A percentile compares a stretch with the other conserved stretches of the same genome.
Conservation (phyloP, 2,888 invertebrate genomes). For the Octodonta nipae region DNA sequence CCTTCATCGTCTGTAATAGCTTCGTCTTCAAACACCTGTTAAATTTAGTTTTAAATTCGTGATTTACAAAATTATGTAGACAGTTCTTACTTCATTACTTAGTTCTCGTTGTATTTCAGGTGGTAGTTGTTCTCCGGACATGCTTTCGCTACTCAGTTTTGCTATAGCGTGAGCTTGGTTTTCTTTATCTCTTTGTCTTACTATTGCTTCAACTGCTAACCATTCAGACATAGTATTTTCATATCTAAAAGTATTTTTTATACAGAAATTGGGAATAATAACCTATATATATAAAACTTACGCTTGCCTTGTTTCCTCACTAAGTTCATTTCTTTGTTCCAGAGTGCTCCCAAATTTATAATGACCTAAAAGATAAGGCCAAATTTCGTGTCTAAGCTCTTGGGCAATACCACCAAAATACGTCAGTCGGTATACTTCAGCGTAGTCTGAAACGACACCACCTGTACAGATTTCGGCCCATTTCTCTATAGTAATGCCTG, state of each 20-base stretch:
- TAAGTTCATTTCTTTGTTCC: slow-evolving; percentile 51
- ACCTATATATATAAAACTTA: too few species aligned
- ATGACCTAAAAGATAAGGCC: slow-evolving; percentile 81
- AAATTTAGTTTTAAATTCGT: slow-evolving; percentile 5
- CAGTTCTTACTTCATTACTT: slow-evolving; percentile 39
- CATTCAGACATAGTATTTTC: slow-evolving; percentile 91
- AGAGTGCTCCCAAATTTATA: slow-evolving; percentile 63
- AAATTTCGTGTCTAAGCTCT: slow-evolving; percentile 63
- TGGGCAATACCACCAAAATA: slow-evolving; percentile 80
- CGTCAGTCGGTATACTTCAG: slow-evolving; percentile 67
- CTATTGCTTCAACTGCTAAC: slow-evolving; percentile 88
- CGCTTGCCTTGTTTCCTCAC: slow-evolving; percentile 50
- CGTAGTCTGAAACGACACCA: slow-evolving; percentile 48
- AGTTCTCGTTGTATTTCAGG: slow-evolving; percentile 37
- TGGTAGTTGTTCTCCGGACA: slow-evolving; percentile 36
- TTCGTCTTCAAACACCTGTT: slow-evolving; percentile 34
- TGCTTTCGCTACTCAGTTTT: slow-evolving; percentile 63
- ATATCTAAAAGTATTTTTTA: slow-evolving; percentile 42
- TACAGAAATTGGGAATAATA: too few species aligned
- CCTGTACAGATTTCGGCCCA: slow-evolving; percentile 57
- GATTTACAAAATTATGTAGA: slow-evolving; percentile 1
- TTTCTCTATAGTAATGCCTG: slow-evolving; percentile 56
- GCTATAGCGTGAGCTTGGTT: slow-evolving; percentile 75
- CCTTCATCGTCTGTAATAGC: slow-evolving; percentile 32
- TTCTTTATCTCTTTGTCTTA: slow-evolving; percentile 67